Conservation (phyloP, 2,888 invertebrate genomes). For the Leptinotarsa tumamoca region DNA sequence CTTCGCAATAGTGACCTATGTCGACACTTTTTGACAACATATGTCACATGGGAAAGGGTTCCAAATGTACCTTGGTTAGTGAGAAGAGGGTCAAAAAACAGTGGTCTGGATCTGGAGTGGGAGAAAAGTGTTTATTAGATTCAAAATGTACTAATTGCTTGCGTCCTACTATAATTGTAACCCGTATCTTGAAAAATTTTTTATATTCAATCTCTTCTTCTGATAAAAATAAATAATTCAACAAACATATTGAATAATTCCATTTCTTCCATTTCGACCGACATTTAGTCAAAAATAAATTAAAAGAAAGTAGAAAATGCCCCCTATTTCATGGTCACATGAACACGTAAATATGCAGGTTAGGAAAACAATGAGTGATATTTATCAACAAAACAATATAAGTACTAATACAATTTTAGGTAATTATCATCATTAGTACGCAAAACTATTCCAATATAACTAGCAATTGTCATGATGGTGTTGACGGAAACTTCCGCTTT, state of each 20-base stretch:
- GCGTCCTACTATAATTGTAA: too few relatives aligned
- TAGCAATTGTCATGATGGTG: background rate
- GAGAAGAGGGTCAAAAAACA: too few relatives aligned
- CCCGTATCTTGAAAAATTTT: too few relatives aligned
- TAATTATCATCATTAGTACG: slow-evolving; percentile 1
- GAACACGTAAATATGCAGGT: background rate
- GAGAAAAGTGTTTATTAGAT: too few relatives aligned
- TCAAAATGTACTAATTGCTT: too few relatives aligned
- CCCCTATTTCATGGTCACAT: slow-evolving; percentile 4
- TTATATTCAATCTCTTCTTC: too few relatives aligned
- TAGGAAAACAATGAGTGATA: background rate
- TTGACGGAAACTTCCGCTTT: background rate
- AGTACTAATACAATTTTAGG: background rate
- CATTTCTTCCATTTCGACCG: background rate
- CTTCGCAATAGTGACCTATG: too few relatives aligned
- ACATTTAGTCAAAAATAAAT: background rate
- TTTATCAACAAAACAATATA: slow-evolving; percentile 1
- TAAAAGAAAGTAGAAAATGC: background rate
- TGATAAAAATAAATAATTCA: background rate
- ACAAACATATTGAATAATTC: background rate
- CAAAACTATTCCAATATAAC: background rate
- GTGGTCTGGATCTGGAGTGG: too few relatives aligned
- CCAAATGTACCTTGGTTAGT: too few relatives aligned
- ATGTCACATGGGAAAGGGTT: too few relatives aligned
- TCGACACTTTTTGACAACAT: too few relatives aligned